Percentiles rank a stretch among this genome's conserved stretches.
phyloP scores from a whole-genome alignment of 2,797 vertebrate species.

The Pteronotus mesoamericanus region DNA sequence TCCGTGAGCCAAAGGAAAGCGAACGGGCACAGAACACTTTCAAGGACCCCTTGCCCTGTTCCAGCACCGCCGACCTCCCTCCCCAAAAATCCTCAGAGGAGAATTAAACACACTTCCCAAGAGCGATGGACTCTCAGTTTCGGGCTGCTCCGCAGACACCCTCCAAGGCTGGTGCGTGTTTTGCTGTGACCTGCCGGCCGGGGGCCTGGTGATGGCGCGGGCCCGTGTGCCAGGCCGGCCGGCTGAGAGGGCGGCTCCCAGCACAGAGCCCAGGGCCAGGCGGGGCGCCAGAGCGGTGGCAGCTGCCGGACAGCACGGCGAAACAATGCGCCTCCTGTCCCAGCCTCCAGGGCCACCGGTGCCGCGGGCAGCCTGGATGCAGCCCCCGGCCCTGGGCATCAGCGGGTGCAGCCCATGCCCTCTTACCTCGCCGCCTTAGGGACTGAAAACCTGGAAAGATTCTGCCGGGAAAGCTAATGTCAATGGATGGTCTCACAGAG shows the following conservation, averaged over 20 bases:
- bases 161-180: not conserved
- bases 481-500: not conserved
- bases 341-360: fast-evolving
- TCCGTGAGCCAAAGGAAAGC: not conserved
- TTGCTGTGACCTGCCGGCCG: not conserved
- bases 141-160: not conserved
- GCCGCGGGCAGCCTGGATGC: too few relatives aligned
- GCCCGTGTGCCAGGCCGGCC: not conserved
- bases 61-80: not conserved
- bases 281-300: not conserved
- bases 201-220: not conserved
- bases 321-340: not conserved
- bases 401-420: fast-evolving
- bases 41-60: not conserved
- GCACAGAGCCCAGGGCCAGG: constrained; percentile 15
- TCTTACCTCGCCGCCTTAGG: not conserved
- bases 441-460: not conserved
- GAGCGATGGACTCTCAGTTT: not conserved
- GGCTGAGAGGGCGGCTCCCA: not conserved
- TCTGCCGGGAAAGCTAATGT: not conserved
- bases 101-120: not conserved
- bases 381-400: not conserved
- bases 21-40: not conserved
- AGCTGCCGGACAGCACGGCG: not conserved
- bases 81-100: not conserved